Evolutionary conservation across 2,113 vertebrate species (phyloP).

Genomic region (Scophthalmus maximus): DNA sequence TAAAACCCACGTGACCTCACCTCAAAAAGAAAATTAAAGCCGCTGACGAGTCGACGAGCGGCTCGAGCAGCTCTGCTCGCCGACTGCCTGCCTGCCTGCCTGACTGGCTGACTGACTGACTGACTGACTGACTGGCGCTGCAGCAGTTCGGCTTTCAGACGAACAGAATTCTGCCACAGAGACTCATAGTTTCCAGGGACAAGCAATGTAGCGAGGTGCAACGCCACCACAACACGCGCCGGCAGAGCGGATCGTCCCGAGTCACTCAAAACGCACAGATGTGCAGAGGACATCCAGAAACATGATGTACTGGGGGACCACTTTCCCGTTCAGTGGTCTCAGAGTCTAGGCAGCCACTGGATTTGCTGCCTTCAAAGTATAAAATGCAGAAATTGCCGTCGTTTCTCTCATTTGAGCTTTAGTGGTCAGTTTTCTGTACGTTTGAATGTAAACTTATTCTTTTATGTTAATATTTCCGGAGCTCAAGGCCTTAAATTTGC

Average conservation of each 20-base stretch:
- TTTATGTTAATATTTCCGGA: neutral
- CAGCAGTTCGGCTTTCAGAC: slow-evolving; percentile 32
- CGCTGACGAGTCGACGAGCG: slow-evolving; percentile 8
- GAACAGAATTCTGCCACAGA: slow-evolving; percentile 30
- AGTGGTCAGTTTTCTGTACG: too few relatives aligned
- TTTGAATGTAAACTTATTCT: too few relatives aligned
- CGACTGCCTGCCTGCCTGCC: slow-evolving; percentile 11
- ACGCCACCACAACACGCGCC: slow-evolving; percentile 10
- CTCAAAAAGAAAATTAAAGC: slow-evolving; percentile 33
- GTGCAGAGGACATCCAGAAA: neutral
- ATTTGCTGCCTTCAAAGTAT: neutral
- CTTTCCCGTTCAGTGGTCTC: too few relatives aligned
- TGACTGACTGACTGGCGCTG: slow-evolving; percentile 16
- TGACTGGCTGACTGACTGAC: slow-evolving; percentile 4
- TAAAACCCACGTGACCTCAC: slow-evolving; percentile 44
- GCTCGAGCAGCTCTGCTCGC: neutral
- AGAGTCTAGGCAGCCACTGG: too few relatives aligned
- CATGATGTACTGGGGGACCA: neutral
- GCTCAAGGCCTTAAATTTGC: neutral
- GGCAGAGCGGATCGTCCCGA: slow-evolving; percentile 22
- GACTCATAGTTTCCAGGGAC: slow-evolving; percentile 68
- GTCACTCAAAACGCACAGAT: slow-evolving; percentile 15
- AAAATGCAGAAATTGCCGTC: slow-evolving; percentile 2
- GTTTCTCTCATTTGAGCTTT: neutral
- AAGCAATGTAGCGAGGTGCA: slow-evolving; percentile 41